Conservation (phyloP, 2,113 vertebrate species). For the Cariama cristata region DNA sequence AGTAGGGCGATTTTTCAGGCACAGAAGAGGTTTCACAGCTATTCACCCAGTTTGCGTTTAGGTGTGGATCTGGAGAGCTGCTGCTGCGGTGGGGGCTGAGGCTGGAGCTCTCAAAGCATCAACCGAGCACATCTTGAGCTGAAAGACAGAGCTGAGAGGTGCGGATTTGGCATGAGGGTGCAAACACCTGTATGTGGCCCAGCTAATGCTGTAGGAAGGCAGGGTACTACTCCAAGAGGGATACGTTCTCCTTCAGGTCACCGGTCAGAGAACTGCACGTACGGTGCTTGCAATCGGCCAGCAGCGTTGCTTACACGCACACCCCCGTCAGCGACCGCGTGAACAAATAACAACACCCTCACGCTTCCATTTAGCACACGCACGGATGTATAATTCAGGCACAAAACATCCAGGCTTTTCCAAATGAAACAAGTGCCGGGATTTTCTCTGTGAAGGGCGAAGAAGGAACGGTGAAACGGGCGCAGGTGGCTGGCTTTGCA, state of each 20-base stretch:
- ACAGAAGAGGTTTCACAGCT: neutral
- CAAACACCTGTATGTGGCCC: neutral
- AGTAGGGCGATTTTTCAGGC: neutral
- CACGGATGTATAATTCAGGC: neutral
- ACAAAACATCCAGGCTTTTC: neutral
- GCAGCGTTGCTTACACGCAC: accelerated
- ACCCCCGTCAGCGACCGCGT: accelerated
- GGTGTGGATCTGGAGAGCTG: neutral
- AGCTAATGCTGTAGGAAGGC: neutral
- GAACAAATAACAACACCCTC: neutral
- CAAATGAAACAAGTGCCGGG: neutral
- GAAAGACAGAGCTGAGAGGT: neutral
- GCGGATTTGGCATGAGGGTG: neutral
- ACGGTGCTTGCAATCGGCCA: neutral
- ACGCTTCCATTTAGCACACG: neutral
- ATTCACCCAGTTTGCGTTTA: neutral
- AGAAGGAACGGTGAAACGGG: accelerated
- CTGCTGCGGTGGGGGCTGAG: neutral
- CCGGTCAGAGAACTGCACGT: accelerated
- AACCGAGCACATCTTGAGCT: neutral
- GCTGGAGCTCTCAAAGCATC: neutral
- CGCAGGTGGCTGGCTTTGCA: neutral
- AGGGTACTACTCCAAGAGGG: neutral
- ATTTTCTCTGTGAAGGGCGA: neutral
- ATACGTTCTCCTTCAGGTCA: neutral